Conservation (phyloP, 2,797 vertebrate genomes). For the Bradypodion pumilum region DNA sequence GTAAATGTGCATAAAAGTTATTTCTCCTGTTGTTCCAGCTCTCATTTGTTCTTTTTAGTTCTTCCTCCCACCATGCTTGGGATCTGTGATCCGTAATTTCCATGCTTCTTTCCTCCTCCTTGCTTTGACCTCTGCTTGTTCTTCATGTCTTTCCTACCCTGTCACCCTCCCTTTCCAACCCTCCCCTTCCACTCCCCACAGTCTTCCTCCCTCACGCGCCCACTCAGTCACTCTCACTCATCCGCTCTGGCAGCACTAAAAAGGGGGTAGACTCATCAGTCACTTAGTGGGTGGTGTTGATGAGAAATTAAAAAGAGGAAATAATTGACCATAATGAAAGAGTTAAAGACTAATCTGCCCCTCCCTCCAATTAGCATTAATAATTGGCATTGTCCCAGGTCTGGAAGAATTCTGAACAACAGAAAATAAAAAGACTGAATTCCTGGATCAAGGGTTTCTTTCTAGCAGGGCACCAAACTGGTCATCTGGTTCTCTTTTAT, state of each 20-base stretch:
- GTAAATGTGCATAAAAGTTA: background rate
- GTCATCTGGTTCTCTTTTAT: background rate
- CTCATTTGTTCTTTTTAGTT: background rate
- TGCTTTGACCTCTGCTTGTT: constrained; percentile 69
- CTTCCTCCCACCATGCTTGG: background rate
- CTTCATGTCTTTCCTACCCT: constrained; percentile 56
- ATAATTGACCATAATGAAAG: constrained; percentile 70
- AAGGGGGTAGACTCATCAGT: constrained; percentile 68
- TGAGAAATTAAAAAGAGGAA: constrained; percentile 69
- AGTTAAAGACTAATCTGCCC: constrained; percentile 64
- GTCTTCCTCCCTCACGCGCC: constrained; percentile 59
- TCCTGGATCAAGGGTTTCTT: background rate
- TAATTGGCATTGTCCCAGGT: constrained; percentile 54
- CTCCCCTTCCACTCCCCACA: constrained; percentile 57
- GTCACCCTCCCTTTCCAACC: constrained; percentile 30
- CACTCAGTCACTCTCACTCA: constrained; percentile 69
- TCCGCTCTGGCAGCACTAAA: constrained; percentile 55
- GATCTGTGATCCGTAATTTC: constrained; percentile 31
- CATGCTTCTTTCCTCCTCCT: constrained; percentile 30
- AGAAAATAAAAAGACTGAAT: background rate
- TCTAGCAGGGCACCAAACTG: background rate
- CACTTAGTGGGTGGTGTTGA: constrained; percentile 68
- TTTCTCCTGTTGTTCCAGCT: constrained; percentile 4
- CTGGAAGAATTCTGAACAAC: constrained; percentile 47
- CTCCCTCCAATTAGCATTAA: constrained; percentile 53